Evolutionary conservation across 2,797 vertebrate genomes (phyloP), one percentile per base, ranked within the genome.

Genomic region (Sebastes diaconus): DNA sequence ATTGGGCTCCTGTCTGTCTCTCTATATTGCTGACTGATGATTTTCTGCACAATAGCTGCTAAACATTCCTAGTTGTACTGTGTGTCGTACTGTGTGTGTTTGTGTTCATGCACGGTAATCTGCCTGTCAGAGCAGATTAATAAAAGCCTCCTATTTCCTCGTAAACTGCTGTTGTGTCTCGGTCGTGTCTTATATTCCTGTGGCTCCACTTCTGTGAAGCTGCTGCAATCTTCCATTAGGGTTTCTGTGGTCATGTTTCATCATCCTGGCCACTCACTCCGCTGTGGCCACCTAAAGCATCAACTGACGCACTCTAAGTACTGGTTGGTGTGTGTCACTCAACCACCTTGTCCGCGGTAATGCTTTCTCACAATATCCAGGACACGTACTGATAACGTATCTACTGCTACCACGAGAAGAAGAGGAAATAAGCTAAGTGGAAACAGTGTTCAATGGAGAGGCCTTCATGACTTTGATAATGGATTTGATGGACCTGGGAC

Each of bases 1-100:
- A 32, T 52, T 25, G 20, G 80, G 80, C 68, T 69, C 78, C 78
- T 58, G 73, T 83, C 86, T 89, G 89, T 88, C 86, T 85, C 70
- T 64, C 20, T 77, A 4, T 29, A 58, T 39, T 80, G 88, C 91
- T 90, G 82, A 88, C 82, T 75, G 70, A 73, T 75, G 58, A 55
- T 79, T 75, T 82, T 77, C 82, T 87, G 61, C 78, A 80, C 72
- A 86, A 84, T 86, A 71, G 70, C 52, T 68, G 16, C 68, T 30
- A 32, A 75, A 79, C 82, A 82, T 60, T 22, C 1, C 57, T n/a
- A 4, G 20, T 22, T 24, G 16, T 18, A 12, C 39, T 13, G 34
- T 16, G 12, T 42, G 67, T 59, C 22, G 20, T 11, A 10, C 58
- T 20, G 36, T 46, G 20, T 58, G 34, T 34, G 34, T 54, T 1